These are phyloP conservation scores for Protonemura montana DNA, from an alignment of 2,888 invertebrate species.

Conservation along the genomic window DNA sequence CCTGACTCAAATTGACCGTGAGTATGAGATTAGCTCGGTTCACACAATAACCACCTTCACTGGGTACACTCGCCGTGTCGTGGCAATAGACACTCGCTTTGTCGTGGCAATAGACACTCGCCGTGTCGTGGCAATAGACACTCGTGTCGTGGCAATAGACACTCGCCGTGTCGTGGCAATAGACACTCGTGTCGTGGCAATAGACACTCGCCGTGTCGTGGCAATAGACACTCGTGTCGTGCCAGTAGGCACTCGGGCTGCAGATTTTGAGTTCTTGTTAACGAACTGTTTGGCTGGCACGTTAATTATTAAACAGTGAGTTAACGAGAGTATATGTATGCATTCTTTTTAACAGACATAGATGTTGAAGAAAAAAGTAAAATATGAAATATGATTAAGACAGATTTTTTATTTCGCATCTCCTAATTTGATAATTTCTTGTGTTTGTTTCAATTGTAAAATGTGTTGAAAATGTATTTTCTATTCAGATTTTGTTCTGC, in stretches of 20 bases:
- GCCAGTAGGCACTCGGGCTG: too few species aligned
- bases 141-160: background rate
- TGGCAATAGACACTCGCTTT: background rate
- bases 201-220: background rate
- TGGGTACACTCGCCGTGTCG: conserved; percentile 14
- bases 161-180: background rate
- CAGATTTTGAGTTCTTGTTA: background rate
- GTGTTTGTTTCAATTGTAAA: too few species aligned
- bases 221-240: background rate
- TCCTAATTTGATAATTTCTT: too few species aligned
- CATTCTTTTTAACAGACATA: too few species aligned
- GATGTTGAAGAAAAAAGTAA: too few species aligned
- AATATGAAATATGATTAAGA: too few species aligned
- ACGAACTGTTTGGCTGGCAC: background rate
- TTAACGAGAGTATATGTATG: too few species aligned
- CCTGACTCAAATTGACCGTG: conserved; percentile 57
- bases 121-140: background rate
- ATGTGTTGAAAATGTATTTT: too few species aligned
- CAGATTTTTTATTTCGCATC: too few species aligned
- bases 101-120: background rate
- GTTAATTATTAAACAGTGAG: too few species aligned
- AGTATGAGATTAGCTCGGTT: conserved; percentile 52
- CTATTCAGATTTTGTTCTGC: too few species aligned
- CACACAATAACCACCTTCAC: conserved; percentile 45
- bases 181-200: background rate